Base-by-base conservation (phyloP, 2,113 vertebrate genomes). In the Capreolus pygargus region DNA sequence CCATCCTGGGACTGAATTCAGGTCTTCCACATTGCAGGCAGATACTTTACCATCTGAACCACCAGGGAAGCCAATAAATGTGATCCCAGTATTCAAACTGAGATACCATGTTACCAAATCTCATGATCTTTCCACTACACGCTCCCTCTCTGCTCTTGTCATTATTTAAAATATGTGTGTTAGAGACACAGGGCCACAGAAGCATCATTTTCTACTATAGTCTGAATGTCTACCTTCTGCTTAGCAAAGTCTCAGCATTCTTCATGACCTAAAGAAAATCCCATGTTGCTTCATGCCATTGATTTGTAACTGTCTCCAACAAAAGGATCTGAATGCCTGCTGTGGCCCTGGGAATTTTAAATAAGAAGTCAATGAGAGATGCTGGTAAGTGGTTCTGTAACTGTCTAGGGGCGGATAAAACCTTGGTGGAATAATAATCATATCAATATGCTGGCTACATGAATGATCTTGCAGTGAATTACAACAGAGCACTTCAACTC, bases 301-400 rank as follows among this genome's bases (percentile, higher is more conserved):
- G 95, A 97, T 98, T 91, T 83, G 79, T 91, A 89, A 90, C 96
- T 92, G 89, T 96, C 95, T 58, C 86, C 52, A 86, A 91, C 86
- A 93, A 82, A 97, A 97, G 91, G 57, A 95, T 74, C 50, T 36
- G 57, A 85, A 64, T 45, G 82, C 70, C 61, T 94, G 91, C 86
- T 11, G 8, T 85, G 83, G 83, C 93, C 96, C 97, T 87, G 92
- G 85, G 97, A 97, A 98, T 98, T 94, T 97, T 97, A 98, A 98
- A 96, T 95, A 98, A 97, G 89, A 97, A 98, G 96, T 97, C 97
- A 97, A 96, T 98, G 96, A 97, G 88, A 97, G 94, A 98, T 94
- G 93, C 95, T 94, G 23, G 86, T 89, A 92, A 97, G 94, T 91
- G 50, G 84, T 96, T 96, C 94, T 96, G 58, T 95, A 95, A 98